Evolutionary conservation across 37 sponge, comb jelly and placozoan species (phyloP).

Genomic region (Crambe crambe): DNA sequence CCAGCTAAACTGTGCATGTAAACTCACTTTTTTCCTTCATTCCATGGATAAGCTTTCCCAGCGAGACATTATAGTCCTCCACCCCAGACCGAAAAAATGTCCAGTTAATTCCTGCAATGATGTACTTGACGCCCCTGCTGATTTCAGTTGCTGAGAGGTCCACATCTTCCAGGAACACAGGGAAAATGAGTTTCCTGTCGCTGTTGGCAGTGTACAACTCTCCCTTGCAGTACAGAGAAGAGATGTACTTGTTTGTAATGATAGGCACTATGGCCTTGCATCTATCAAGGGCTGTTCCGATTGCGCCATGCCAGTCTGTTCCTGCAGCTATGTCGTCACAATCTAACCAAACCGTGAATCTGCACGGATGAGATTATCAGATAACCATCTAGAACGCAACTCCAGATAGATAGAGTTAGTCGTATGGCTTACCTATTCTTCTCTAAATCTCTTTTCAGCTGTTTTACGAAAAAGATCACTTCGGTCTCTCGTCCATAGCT

Average conservation of each 20-base stretch:
- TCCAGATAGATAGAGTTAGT: background rate
- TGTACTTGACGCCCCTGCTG: conserved; percentile 81
- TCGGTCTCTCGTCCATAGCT: conserved; percentile 84
- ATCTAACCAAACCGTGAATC: conserved; percentile 72
- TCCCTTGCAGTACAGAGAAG: conserved; percentile 75
- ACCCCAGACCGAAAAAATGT: conserved; percentile 63
- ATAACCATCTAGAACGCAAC: too few species aligned
- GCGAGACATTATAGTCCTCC: conserved; percentile 58
- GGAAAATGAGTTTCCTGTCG: conserved; percentile 74
- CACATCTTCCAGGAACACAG: conserved; percentile 64
- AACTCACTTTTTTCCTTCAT: conserved; percentile 32
- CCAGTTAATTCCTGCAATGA: conserved; percentile 82
- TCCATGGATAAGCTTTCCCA: conserved; percentile 61
- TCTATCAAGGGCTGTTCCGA: conserved; percentile 68
- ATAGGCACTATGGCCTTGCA: conserved; percentile 73
- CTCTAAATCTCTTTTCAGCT: conserved; percentile 65
- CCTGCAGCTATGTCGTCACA: conserved; percentile 66
- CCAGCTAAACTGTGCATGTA: background rate
- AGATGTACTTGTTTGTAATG: conserved; percentile 74
- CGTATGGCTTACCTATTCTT: conserved; percentile 12
- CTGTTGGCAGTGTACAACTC: conserved; percentile 77
- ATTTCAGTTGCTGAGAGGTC: conserved; percentile 60
- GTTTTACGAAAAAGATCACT: conserved; percentile 44
- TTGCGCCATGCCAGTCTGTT: conserved; percentile 76
- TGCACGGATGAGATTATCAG: background rate